These are phyloP conservation scores for Nemurella pictetii DNA, from an alignment of 2,888 invertebrate genomes.

Conservation along the genomic window DNA sequence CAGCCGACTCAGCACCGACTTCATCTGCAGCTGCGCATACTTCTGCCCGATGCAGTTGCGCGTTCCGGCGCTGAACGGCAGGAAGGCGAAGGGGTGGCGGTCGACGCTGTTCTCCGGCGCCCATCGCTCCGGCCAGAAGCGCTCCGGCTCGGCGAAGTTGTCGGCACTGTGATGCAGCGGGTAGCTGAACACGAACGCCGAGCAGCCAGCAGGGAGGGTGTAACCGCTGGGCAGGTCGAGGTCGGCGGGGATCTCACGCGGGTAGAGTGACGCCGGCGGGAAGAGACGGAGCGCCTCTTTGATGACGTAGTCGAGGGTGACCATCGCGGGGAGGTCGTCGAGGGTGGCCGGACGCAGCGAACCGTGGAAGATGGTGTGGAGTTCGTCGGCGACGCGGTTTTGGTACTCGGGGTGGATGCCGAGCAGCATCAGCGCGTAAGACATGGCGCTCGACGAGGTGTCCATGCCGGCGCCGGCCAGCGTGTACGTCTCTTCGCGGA, in stretches of 20 bases:
- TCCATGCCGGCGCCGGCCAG: constrained; percentile 42
- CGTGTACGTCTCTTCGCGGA: constrained; percentile 40
- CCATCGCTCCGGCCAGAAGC: constrained; percentile 42
- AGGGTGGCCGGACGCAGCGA: constrained; percentile 31
- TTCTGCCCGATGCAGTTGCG: constrained; percentile 43
- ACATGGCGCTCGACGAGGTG: constrained; percentile 36
- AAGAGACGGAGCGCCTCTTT: constrained; percentile 42
- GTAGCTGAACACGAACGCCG: constrained; percentile 38
- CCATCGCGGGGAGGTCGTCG: constrained; percentile 40
- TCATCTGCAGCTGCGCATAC: constrained; percentile 43
- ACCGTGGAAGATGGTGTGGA: constrained; percentile 36
- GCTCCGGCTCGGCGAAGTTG: constrained; percentile 37
- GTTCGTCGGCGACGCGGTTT: constrained; percentile 37
- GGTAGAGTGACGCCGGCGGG: constrained; percentile 39
- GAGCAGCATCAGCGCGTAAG: constrained; percentile 38
- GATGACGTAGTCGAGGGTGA: constrained; percentile 42
- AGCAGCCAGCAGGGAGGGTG: constrained; percentile 33
- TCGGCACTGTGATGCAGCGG: constrained; percentile 36
- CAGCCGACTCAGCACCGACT: constrained; percentile 40
- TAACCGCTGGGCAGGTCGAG: constrained; percentile 24
- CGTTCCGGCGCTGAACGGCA: constrained; percentile 42
- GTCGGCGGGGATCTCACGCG: constrained; percentile 33
- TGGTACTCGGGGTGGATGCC: constrained; percentile 42
- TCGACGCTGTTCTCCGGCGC: constrained; percentile 36
- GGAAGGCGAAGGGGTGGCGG: constrained; percentile 40